Evolutionary conservation across 1,140 invertebrate species (phyloP).

Genomic region (Pseudomyrmex pallidus): DNA sequence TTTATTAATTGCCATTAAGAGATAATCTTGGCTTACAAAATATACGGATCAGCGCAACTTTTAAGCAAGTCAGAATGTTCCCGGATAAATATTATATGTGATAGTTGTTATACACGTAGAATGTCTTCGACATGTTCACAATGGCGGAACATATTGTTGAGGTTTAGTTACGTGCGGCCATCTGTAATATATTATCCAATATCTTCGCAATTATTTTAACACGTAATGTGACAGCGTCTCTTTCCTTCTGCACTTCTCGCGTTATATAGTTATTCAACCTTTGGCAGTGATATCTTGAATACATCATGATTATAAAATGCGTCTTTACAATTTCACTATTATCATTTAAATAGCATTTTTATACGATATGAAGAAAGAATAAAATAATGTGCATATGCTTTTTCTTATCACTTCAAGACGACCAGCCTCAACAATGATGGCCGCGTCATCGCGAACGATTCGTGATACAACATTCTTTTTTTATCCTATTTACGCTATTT

Average conservation of each 20-base stretch:
- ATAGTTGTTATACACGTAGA: constrained; percentile 50
- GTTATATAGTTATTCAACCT: constrained; percentile 33
- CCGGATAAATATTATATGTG: constrained; percentile 59
- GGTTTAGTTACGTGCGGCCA: constrained; percentile 26
- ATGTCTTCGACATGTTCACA: constrained; percentile 63
- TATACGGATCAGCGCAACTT: constrained; percentile 79
- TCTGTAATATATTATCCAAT: background rate
- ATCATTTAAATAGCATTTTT: constrained; percentile 13
- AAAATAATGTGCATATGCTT: background rate
- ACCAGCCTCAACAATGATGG: constrained; percentile 61
- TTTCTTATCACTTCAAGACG: constrained; percentile 5
- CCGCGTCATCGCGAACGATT: constrained; percentile 66
- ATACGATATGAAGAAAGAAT: background rate
- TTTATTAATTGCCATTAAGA: constrained; percentile 78
- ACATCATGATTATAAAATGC: constrained; percentile 27
- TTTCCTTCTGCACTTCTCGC: background rate
- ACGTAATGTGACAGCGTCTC: no score
- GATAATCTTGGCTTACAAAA: constrained; percentile 81
- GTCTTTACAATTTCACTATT: background rate
- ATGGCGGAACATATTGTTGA: constrained; percentile 67
- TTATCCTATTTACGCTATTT: constrained; percentile 26
- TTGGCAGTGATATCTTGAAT: constrained; percentile 66
- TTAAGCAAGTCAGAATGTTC: constrained; percentile 77
- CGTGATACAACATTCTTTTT: constrained; percentile 34
- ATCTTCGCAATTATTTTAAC: background rate